Conservation (phyloP, 2,797 vertebrate species). For the Enteromius unitaeniatus region DNA sequence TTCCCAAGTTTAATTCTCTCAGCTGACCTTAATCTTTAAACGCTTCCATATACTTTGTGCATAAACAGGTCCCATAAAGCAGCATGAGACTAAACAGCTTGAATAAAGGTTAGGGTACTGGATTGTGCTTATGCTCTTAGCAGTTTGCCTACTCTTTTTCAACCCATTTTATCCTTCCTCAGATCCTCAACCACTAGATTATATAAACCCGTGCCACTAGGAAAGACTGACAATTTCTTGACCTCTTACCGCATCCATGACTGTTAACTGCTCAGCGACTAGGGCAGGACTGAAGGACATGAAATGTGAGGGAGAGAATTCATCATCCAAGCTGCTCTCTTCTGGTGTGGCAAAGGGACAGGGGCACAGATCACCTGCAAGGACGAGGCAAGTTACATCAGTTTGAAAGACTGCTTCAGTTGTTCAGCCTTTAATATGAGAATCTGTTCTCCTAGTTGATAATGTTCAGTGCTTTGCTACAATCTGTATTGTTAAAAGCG, state of each 20-base stretch:
- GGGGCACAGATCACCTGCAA: slow-evolving; percentile 66
- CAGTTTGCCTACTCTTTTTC: neutral
- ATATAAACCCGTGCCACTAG: neutral
- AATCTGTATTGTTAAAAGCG: too few species aligned
- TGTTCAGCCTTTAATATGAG: neutral
- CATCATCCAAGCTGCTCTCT: slow-evolving; percentile 77
- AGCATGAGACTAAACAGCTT: neutral
- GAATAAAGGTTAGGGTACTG: neutral
- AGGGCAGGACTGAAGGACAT: slow-evolving; percentile 81
- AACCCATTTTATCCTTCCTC: neutral
- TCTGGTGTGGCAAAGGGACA: slow-evolving; percentile 76
- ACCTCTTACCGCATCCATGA: slow-evolving; percentile 87
- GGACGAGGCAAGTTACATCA: neutral
- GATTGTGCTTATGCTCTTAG: neutral
- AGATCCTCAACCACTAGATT: neutral
- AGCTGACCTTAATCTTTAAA: neutral
- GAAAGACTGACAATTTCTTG: neutral
- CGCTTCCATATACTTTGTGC: neutral
- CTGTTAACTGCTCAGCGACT: slow-evolving; percentile 87
- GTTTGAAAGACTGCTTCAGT: neutral
- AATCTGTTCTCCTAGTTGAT: neutral
- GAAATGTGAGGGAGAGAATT: slow-evolving; percentile 73
- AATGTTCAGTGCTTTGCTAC: too few species aligned
- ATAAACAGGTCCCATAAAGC: neutral
- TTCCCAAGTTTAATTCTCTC: neutral